Conservation (phyloP, 1,140 invertebrate genomes). For the Pseudoatta argentina region DNA sequence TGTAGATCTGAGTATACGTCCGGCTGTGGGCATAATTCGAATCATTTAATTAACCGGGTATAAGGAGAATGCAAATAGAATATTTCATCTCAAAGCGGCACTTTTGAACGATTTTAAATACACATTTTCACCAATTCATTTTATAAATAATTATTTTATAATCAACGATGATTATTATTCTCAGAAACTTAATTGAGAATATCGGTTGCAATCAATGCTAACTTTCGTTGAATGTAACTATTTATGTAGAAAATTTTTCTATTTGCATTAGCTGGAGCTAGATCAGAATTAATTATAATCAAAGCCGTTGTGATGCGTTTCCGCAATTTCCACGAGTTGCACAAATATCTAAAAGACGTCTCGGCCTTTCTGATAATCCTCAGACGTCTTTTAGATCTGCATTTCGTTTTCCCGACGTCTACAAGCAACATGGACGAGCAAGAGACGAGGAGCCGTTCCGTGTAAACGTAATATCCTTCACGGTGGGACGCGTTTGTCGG, state of each 20-base stretch:
- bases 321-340: background rate
- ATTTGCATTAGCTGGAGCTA: background rate
- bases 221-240: conserved; percentile 4
- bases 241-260: conserved; percentile 2
- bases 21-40: background rate
- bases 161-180: background rate
- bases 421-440: background rate
- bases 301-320: background rate
- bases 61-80: background rate
- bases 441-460: background rate
- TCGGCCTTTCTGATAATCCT: background rate
- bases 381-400: background rate
- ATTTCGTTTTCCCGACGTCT: background rate
- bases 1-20: background rate
- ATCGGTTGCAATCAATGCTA: too few relatives aligned
- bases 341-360: background rate
- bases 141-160: background rate
- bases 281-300: conserved; percentile 29
- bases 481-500: conserved; percentile 6
- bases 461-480: conserved; percentile 3
- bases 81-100: background rate
- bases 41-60: background rate
- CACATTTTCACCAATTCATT: background rate
- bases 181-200: conserved; percentile 1
- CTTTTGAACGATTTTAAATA: background rate